phyloP scores from a whole-genome alignment of 2,888 invertebrate genomes.

The Mesorhabditis belari region DNA sequence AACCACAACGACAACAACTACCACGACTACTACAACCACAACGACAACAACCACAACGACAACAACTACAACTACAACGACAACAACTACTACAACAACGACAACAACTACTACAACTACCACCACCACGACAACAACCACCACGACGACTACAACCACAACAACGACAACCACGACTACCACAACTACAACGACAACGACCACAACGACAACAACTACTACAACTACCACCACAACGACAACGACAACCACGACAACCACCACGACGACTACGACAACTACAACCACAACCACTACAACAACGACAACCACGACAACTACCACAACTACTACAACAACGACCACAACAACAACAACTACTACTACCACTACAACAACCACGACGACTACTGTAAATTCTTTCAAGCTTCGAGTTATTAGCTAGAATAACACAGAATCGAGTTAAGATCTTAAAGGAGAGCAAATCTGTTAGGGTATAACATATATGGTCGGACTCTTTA shows the following conservation, averaged over 20 bases:
- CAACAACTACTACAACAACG: neutral
- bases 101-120: neutral
- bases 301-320: neutral
- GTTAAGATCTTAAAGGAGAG: no score
- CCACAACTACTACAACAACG: neutral
- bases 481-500: no score
- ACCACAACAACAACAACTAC: neutral
- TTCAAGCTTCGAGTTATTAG: no score
- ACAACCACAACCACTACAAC: neutral
- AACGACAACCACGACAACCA: neutral
- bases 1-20: neutral
- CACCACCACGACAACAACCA: neutral
- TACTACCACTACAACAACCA: neutral
- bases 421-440: no score
- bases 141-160: neutral
- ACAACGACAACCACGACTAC: neutral
- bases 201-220: neutral
- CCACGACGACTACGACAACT: neutral
- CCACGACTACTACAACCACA: neutral
- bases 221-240: neutral
- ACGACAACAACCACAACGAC: neutral
- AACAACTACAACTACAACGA: neutral
- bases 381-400: neutral
- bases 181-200: neutral
- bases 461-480: no score